These are phyloP conservation scores for Aspidoscelis tigris DNA, from an alignment of 2,113 vertebrate genomes.

Conservation along the genomic window DNA sequence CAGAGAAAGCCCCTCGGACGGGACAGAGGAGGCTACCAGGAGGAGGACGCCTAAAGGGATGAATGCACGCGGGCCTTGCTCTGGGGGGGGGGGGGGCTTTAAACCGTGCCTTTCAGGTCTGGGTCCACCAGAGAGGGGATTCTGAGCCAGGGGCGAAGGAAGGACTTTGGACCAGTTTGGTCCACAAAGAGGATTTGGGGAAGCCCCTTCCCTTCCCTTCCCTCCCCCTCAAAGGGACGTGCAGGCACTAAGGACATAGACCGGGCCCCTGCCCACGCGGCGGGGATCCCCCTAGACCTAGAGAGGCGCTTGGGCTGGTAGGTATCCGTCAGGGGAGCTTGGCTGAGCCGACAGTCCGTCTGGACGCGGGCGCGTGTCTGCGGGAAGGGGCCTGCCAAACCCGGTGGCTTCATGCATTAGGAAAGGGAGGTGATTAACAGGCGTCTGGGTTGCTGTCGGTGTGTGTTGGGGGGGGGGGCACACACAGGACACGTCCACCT, in stretches of 20 bases:
- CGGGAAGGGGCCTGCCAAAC: constrained; percentile 63
- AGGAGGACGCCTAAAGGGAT: not conserved
- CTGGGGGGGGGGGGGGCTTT: constrained; percentile 39
- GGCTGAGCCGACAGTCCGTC: constrained; percentile 26
- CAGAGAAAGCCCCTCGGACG: not conserved
- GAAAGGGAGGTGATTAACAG: constrained; percentile 63
- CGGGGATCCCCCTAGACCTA: no score
- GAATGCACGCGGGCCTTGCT: not conserved
- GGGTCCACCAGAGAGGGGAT: constrained; percentile 30
- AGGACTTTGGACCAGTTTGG: constrained; percentile 54
- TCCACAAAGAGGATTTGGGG: constrained; percentile 56
- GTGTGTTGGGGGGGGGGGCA: constrained; percentile 39
- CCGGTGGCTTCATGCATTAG: constrained; percentile 56
- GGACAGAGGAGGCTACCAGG: constrained; percentile 18
- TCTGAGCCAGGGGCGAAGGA: constrained; percentile 45
- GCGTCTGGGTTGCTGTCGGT: not conserved
- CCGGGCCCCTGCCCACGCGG: constrained; percentile 40
- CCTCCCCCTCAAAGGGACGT: not conserved
- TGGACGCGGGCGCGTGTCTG: constrained; percentile 20
- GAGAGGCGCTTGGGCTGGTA: constrained; percentile 25
- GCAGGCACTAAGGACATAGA: constrained; percentile 13
- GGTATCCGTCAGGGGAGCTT: not conserved
- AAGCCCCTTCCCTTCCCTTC: constrained; percentile 14
- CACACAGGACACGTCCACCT: constrained; percentile 12
- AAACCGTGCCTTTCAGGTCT: constrained; percentile 63